phyloP scores from a whole-genome alignment of 2,797 vertebrate species.

The Rhodeus uyekii region DNA sequence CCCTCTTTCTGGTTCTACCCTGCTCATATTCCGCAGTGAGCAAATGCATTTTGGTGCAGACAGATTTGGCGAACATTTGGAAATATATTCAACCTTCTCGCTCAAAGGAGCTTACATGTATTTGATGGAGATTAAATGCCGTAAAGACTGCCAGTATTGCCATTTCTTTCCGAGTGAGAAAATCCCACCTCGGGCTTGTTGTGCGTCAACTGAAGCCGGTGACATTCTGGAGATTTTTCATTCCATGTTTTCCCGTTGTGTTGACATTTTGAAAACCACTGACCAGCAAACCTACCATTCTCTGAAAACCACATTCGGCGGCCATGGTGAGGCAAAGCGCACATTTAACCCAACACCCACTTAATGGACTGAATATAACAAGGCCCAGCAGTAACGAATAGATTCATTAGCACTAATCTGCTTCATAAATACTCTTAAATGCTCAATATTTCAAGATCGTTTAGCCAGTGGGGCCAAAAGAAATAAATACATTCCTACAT shows the following conservation, averaged over 20 bases:
- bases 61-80: not conserved
- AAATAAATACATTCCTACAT: not conserved
- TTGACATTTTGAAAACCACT: slow-evolving; percentile 52
- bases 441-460: not conserved
- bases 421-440: slow-evolving; percentile 26
- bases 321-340: not conserved
- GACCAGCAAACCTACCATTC: slow-evolving; percentile 42
- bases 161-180: not conserved
- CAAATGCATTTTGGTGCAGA: slow-evolving; percentile 27
- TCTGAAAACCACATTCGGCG: slow-evolving; percentile 22
- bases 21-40: slow-evolving; percentile 14
- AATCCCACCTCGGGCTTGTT: slow-evolving; percentile 22
- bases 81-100: not conserved
- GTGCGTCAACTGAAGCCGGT: slow-evolving; percentile 10
- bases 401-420: slow-evolving; percentile 23
- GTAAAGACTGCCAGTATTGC: not conserved
- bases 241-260: slow-evolving; percentile 24
- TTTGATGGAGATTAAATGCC: not conserved
- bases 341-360: slow-evolving; percentile 12
- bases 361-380: slow-evolving; percentile 45
- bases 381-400: slow-evolving; percentile 17
- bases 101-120: not conserved
- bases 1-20: slow-evolving; percentile 1
- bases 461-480: not conserved
- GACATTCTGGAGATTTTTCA: not conserved